A percentile compares a stretch with the other conserved stretches of the same genome.
Evolutionary conservation across 2,888 invertebrate species (phyloP).

Genomic region (Pogonocherus hispidulus): DNA sequence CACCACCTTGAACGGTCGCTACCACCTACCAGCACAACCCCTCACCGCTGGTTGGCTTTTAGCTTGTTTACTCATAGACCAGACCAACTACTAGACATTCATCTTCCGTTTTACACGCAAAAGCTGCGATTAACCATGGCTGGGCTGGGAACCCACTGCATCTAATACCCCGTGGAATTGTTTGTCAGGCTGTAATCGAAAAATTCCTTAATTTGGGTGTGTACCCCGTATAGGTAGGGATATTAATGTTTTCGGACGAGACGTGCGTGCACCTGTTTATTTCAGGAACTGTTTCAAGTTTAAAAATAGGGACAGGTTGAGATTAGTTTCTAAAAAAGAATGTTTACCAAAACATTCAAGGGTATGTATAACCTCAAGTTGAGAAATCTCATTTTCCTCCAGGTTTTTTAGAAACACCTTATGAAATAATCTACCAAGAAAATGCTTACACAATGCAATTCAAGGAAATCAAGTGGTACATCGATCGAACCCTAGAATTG

Average conservation of each 20-base stretch:
- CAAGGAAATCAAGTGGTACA: too few relatives aligned
- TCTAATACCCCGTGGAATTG: conserved; percentile 2
- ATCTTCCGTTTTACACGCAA: conserved; percentile 51
- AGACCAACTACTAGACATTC: conserved; percentile 46
- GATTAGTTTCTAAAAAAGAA: background rate
- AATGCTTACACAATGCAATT: too few relatives aligned
- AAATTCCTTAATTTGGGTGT: background rate
- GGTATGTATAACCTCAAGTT: background rate
- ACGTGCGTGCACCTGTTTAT: conserved; percentile 28
- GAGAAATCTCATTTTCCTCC: too few relatives aligned
- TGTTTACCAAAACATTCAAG: conserved; percentile 7
- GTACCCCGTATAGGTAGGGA: background rate
- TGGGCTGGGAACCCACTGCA: conserved; percentile 5
- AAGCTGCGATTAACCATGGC: conserved; percentile 37
- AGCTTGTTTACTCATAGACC: conserved; percentile 48
- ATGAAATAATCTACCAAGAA: too few relatives aligned
- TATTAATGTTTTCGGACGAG: background rate
- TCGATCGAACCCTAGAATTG: too few relatives aligned
- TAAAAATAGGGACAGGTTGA: conserved; percentile 18
- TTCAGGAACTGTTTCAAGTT: conserved; percentile 27
- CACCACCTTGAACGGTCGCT: conserved; percentile 25
- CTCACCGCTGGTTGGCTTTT: conserved; percentile 25
- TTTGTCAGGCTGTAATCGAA: conserved; percentile 7
- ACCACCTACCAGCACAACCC: conserved; percentile 9
- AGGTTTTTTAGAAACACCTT: too few relatives aligned